Conservation (phyloP, 2,888 invertebrate genomes). For the Petrolisthes manimaculis region DNA sequence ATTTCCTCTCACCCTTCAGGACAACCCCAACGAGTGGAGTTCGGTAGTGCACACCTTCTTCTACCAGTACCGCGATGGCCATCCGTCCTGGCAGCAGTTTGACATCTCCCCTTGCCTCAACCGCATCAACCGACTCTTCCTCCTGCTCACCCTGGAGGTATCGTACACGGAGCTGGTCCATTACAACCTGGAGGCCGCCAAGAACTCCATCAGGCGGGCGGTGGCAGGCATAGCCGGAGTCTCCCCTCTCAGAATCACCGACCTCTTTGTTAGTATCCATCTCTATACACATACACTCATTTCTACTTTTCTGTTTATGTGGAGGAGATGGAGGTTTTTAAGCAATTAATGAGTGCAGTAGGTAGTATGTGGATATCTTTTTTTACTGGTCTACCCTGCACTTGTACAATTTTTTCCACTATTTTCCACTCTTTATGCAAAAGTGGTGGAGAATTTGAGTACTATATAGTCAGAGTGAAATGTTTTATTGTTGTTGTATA, state of each 20-base stretch:
- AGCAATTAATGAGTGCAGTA: too few species aligned
- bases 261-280: conserved; percentile 68
- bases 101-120: conserved; percentile 67
- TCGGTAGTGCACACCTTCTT: conserved; percentile 67
- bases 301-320: too few species aligned
- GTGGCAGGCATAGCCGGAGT: conserved; percentile 69
- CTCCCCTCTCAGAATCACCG: conserved; percentile 69
- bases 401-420: too few species aligned
- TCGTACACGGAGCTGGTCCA: conserved; percentile 67
- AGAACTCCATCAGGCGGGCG: conserved; percentile 69
- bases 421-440: too few species aligned
- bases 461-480: too few species aligned
- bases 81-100: conserved; percentile 67
- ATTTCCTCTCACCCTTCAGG: conserved; percentile 45
- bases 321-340: too few species aligned
- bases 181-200: conserved; percentile 67
- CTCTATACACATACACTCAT: too few species aligned
- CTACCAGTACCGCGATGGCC: conserved; percentile 67
- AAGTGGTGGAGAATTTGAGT: too few species aligned
- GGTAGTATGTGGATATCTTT: too few species aligned
- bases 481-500: too few species aligned
- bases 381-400: too few species aligned
- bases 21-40: conserved; percentile 65
- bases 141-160: conserved; percentile 64
- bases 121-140: conserved; percentile 65